A percentile compares a stretch with the other conserved stretches of the same genome.
phyloP scores from a whole-genome alignment of 2,113 vertebrate genomes.

The Gopherus evgoodei region DNA sequence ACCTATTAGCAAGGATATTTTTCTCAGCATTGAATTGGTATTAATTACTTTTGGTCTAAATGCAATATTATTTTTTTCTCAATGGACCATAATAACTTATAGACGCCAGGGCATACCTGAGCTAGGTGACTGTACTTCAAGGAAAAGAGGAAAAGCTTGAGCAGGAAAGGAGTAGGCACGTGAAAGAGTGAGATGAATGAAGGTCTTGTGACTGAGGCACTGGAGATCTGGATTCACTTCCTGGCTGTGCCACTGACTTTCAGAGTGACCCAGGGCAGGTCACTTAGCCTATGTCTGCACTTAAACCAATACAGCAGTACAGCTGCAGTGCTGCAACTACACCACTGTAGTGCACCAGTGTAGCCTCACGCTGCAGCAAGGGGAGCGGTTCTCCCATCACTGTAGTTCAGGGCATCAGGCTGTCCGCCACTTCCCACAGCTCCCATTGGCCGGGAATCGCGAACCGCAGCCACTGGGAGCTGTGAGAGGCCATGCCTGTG shows the following conservation, averaged over 20 bases:
- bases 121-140: not conserved
- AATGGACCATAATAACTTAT: not conserved
- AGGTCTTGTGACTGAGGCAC: not conserved
- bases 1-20: constrained; percentile 50
- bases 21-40: constrained; percentile 38
- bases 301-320: not conserved
- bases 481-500: no score
- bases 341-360: not conserved
- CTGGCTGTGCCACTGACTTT: no score
- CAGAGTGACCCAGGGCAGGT: accelerated
- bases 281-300: not conserved
- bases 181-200: not conserved
- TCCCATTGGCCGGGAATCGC: no score
- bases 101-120: not conserved
- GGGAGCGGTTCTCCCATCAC: no score
- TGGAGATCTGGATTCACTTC: not conserved
- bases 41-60: constrained; percentile 44
- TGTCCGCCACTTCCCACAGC: no score
- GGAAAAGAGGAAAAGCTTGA: accelerated
- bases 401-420: no score
- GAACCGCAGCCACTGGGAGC: no score
- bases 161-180: not conserved
- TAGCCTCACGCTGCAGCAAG: not conserved
- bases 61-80: not conserved
- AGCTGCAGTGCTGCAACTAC: not conserved